phyloP scores from a whole-genome alignment of 1,140 invertebrate species.

The Papilio polytes region DNA sequence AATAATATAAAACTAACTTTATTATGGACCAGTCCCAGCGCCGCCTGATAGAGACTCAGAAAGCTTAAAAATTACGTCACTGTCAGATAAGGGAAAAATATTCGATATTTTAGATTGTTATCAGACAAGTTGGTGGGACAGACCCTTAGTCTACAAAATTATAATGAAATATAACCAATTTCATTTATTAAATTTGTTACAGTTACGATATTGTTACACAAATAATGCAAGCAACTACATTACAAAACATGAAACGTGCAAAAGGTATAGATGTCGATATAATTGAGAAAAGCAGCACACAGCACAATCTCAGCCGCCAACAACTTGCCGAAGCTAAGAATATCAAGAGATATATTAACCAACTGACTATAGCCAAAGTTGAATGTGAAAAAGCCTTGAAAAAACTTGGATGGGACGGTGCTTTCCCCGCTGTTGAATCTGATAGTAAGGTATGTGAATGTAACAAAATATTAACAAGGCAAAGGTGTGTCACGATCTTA shows the following conservation, averaged over 20 bases:
- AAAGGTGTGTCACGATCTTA: no score
- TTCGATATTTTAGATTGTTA: no score
- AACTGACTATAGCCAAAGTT: slow-evolving; percentile 92
- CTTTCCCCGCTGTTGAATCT: slow-evolving; percentile 86
- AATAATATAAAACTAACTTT: no score
- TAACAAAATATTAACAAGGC: background rate
- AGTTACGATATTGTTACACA: slow-evolving; percentile 95
- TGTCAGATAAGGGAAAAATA: no score
- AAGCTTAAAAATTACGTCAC: no score
- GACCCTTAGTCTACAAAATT: no score
- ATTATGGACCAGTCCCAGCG: no score
- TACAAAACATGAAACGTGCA: slow-evolving; percentile 94
- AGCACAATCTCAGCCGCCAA: slow-evolving; percentile 85
- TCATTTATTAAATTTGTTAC: slow-evolving; percentile 48
- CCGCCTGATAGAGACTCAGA: no score
- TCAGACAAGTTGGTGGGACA: no score
- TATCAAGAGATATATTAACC: slow-evolving; percentile 90
- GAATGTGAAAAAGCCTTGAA: slow-evolving; percentile 92
- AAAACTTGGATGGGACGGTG: slow-evolving; percentile 90
- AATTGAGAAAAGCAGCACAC: slow-evolving; percentile 83
- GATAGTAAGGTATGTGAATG: slow-evolving; percentile 70
- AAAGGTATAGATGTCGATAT: slow-evolving; percentile 91
- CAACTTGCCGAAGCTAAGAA: slow-evolving; percentile 89
- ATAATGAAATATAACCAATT: background rate
- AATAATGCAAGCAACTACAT: slow-evolving; percentile 96